These are phyloP conservation scores for Mesocentrotus franciscanus DNA, from an alignment of 53 echinoderm and acorn worm species.

Conservation along the genomic window DNA sequence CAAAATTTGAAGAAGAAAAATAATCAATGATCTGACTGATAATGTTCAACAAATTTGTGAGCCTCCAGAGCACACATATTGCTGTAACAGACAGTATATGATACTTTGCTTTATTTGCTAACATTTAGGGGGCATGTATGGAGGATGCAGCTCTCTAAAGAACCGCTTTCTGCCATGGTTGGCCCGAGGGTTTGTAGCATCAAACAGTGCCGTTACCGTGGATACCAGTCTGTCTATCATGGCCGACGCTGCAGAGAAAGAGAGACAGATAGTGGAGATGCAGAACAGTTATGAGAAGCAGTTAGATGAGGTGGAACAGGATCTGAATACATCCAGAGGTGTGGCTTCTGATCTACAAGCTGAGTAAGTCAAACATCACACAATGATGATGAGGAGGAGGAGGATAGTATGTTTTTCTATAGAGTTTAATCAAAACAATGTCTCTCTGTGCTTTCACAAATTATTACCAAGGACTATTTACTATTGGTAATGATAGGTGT, in stretches of 20 bases:
- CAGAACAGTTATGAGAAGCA: constrained; percentile 85
- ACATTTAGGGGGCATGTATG: constrained; percentile 87
- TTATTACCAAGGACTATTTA: too few species aligned
- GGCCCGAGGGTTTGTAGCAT: constrained; percentile 71
- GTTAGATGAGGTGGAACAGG: constrained; percentile 81
- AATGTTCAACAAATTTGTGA: too few species aligned
- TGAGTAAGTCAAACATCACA: constrained; percentile 74
- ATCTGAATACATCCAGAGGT: constrained; percentile 84
- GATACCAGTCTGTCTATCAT: constrained; percentile 90
- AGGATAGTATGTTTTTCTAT: not conserved
- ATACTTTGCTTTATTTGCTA: not conserved
- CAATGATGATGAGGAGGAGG: too few species aligned
- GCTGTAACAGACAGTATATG: not conserved
- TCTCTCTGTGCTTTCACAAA: too few species aligned
- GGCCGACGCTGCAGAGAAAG: constrained; percentile 92
- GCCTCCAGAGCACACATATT: too few species aligned
- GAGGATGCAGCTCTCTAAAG: constrained; percentile 91
- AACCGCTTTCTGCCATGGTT: constrained; percentile 93
- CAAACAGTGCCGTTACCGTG: constrained; percentile 68
- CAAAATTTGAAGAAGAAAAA: too few species aligned
- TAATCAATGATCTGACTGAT: too few species aligned
- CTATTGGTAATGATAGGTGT: too few species aligned
- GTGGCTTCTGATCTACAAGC: constrained; percentile 75
- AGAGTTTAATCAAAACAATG: too few species aligned
- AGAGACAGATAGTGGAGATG: constrained; percentile 77